Evolutionary conservation across 2,113 vertebrate genomes (phyloP).

Genomic region (Oophaga pumilio): DNA sequence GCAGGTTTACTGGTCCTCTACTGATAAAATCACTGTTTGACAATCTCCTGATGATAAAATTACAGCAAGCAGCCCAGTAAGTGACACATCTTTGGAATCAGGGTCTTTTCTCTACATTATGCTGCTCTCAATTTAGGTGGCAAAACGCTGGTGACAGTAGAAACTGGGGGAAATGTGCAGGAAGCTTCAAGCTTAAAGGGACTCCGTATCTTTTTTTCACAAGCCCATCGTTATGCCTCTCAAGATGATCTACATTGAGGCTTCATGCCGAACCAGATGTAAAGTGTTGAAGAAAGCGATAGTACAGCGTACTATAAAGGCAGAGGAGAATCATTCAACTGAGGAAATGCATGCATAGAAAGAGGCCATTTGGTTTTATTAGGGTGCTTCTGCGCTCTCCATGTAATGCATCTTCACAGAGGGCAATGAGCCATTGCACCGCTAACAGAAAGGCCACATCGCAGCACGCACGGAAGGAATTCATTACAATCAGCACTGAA

Average conservation of each 20-base stretch:
- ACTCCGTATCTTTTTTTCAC: too few species aligned
- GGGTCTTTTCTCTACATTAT: too few species aligned
- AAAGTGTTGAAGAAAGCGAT: not conserved
- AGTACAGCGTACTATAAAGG: not conserved
- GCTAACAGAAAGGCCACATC: not conserved
- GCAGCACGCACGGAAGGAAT: not conserved
- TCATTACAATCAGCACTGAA: not conserved
- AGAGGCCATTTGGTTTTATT: slow-evolving; percentile 17
- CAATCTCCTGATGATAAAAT: too few species aligned
- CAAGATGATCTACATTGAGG: not conserved
- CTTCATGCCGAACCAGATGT: not conserved
- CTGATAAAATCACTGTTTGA: too few species aligned
- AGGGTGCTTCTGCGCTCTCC: not conserved
- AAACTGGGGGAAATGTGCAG: too few species aligned
- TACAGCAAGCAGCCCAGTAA: too few species aligned
- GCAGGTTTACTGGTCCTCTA: too few species aligned
- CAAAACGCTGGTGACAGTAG: too few species aligned
- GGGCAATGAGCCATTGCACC: not conserved
- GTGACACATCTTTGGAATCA: too few species aligned
- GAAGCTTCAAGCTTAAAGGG: too few species aligned
- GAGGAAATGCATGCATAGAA: slow-evolving; percentile 30
- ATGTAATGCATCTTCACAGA: slow-evolving; percentile 13
- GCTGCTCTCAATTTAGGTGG: too few species aligned
- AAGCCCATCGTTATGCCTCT: not conserved
- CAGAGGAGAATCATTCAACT: not conserved